A percentile compares a stretch with the other conserved stretches of the same genome.
Evolutionary conservation across 2,113 vertebrate genomes (phyloP).

Genomic region (Apteryx owenii): DNA sequence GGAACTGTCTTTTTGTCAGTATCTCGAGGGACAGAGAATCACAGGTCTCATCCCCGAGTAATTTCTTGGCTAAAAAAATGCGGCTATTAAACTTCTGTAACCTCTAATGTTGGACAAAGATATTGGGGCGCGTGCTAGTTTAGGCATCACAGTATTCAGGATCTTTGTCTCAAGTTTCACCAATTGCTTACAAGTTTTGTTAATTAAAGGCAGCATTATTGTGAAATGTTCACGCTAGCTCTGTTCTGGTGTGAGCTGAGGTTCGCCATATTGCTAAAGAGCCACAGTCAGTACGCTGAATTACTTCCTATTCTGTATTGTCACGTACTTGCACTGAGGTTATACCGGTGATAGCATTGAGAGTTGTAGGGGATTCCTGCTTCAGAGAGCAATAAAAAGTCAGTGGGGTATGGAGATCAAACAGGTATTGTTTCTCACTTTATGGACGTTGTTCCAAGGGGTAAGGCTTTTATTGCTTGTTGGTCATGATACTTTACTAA

Average conservation of each 20-base stretch:
- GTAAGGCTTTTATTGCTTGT: neutral
- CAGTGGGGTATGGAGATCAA: neutral
- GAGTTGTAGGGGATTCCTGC: neutral
- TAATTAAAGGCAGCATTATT: fast-evolving
- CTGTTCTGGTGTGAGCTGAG: neutral
- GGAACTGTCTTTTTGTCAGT: neutral
- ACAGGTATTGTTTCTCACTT: neutral
- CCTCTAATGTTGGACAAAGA: fast-evolving
- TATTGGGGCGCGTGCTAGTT: fast-evolving
- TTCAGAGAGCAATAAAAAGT: neutral
- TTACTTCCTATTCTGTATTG: neutral
- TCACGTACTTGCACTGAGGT: neutral
- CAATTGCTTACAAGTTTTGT: neutral
- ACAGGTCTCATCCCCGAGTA: neutral
- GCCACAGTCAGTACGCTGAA: neutral
- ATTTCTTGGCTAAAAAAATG: neutral
- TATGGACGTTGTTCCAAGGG: fast-evolving
- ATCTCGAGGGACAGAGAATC: neutral
- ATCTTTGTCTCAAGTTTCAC: neutral
- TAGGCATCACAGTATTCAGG: fast-evolving
- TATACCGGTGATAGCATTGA: neutral
- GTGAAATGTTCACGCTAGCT: neutral
- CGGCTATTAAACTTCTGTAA: neutral
- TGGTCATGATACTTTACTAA: fast-evolving
- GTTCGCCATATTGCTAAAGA: neutral